These are phyloP conservation scores for Penelope pileata DNA, from an alignment of 2,113 vertebrate genomes.

Conservation along the genomic window DNA sequence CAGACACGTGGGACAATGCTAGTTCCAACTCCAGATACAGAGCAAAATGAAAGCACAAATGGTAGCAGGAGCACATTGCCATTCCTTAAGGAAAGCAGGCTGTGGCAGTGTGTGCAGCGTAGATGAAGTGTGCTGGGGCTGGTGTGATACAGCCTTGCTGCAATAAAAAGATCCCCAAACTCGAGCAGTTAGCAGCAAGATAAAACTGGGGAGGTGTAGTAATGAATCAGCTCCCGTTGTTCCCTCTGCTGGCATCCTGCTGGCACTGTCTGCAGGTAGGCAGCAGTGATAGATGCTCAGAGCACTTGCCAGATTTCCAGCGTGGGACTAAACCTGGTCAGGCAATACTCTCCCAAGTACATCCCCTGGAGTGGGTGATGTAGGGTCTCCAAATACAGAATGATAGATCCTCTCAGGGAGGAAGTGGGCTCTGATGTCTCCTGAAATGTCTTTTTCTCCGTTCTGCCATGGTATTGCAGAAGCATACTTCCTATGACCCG, in stretches of 20 bases:
- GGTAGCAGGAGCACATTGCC: background rate
- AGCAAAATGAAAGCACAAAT: background rate
- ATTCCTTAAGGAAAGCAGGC: background rate
- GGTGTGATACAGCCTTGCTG: background rate
- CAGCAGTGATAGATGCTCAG: background rate
- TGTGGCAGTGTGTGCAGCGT: background rate
- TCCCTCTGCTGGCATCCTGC: background rate
- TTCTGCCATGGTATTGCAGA: background rate
- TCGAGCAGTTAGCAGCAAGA: background rate
- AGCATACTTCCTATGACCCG: background rate
- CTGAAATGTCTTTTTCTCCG: background rate
- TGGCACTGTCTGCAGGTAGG: background rate
- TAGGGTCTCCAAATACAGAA: background rate
- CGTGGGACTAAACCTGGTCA: background rate
- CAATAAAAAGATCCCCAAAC: background rate
- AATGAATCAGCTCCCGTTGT: slow-evolving; percentile 24
- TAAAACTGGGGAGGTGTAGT: background rate
- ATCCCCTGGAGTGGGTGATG: background rate
- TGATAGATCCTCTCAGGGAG: background rate
- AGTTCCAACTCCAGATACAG: background rate
- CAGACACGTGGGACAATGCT: background rate
- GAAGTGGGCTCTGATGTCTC: background rate
- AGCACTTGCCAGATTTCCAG: background rate
- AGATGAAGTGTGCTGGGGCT: background rate
- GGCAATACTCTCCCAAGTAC: background rate